These are phyloP conservation scores for Brachyptera risi DNA, from an alignment of 2,888 invertebrate species.

Conservation along the genomic window DNA sequence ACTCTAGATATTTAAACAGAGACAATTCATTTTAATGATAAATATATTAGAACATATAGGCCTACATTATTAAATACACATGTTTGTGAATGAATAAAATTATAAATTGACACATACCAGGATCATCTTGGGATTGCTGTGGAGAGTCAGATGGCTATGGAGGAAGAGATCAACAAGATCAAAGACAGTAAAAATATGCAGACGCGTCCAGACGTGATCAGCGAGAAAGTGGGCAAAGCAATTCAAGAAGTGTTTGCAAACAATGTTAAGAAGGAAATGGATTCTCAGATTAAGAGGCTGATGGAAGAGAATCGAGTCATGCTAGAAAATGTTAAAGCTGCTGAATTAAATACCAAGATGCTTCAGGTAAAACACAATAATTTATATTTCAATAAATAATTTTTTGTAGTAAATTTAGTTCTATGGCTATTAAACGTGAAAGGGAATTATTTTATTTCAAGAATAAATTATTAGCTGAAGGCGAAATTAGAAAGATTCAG, in stretches of 20 bases:
- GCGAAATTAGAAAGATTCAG: not conserved
- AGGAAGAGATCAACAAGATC: not conserved
- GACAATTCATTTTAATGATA: too few species aligned
- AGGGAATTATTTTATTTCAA: not conserved
- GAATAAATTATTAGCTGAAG: not conserved
- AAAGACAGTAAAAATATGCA: not conserved
- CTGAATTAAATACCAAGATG: not conserved
- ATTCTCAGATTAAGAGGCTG: slow-evolving; percentile 1
- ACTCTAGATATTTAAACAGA: too few species aligned
- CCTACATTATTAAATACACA: not conserved
- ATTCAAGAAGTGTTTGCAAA: not conserved
- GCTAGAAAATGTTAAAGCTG: not conserved
- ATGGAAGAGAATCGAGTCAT: slow-evolving; percentile 2
- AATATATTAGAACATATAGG: too few species aligned
- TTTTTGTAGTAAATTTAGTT: not conserved
- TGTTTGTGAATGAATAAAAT: not conserved
- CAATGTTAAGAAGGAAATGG: not conserved
- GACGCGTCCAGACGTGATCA: not conserved
- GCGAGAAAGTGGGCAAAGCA: not conserved
- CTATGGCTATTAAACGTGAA: not conserved
- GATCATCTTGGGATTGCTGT: not conserved
- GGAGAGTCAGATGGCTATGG: not conserved
- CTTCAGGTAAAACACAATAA: not conserved
- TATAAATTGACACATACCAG: not conserved
- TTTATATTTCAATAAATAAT: not conserved